Evolutionary conservation across 2,797 vertebrate genomes (phyloP).

Genomic region (Erithacus rubecula): DNA sequence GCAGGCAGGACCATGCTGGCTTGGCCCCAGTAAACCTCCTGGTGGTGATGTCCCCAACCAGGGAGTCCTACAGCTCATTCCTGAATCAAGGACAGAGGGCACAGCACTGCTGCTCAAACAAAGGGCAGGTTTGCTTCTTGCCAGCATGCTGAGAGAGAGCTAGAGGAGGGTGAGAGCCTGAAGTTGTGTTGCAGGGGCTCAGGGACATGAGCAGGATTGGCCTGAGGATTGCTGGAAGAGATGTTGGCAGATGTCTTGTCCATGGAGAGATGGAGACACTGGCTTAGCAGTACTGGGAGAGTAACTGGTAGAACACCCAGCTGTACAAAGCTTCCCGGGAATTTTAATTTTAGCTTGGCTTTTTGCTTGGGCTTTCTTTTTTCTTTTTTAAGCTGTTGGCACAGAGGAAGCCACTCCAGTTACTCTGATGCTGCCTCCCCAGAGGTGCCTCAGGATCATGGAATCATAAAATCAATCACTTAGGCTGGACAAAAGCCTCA

Average conservation of each 20-base stretch:
- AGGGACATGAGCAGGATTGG: neutral
- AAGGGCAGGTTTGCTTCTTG: neutral
- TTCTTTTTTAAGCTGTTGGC: neutral
- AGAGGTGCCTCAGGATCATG: neutral
- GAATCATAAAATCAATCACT: neutral
- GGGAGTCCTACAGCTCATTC: neutral
- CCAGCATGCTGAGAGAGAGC: neutral
- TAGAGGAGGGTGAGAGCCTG: neutral
- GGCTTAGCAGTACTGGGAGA: neutral
- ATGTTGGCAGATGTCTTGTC: neutral
- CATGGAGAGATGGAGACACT: neutral
- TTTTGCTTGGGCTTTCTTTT: neutral
- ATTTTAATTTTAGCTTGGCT: constrained; percentile 18
- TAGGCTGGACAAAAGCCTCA: neutral
- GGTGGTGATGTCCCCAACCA: neutral
- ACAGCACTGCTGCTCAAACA: neutral
- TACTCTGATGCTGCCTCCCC: neutral
- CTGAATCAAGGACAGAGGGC: neutral
- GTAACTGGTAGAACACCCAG: neutral
- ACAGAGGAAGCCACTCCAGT: neutral
- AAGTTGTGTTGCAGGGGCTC: neutral
- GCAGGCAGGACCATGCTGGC: neutral
- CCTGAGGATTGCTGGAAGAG: neutral
- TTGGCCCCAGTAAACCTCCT: neutral
- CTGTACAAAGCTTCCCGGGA: neutral